These are phyloP conservation scores for Lepidochrysops patricia DNA, from an alignment of 2,888 invertebrate species.

Conservation along the genomic window DNA sequence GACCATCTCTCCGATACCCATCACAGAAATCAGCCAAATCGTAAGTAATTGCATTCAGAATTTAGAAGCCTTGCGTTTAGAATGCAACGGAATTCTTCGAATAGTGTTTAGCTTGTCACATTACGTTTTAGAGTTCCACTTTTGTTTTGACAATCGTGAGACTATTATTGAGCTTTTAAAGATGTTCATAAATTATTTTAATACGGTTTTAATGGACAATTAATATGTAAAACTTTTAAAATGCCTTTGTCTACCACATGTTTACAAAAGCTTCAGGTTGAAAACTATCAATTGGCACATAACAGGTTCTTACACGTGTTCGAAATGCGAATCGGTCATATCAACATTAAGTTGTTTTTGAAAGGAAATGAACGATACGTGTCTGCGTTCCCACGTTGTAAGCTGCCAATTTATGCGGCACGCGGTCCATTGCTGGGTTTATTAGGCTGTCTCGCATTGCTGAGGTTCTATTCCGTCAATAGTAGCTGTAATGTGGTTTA, in stretches of 20 bases:
- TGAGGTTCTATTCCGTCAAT: slow-evolving; percentile 32
- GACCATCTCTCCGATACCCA: slow-evolving; percentile 74
- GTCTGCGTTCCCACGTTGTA: slow-evolving; percentile 39
- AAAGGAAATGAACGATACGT: slow-evolving; percentile 61
- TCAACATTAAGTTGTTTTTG: slow-evolving; percentile 47
- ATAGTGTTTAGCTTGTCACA: slow-evolving; percentile 14
- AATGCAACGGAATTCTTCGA: slow-evolving; percentile 8
- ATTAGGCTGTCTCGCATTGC: slow-evolving; percentile 21
- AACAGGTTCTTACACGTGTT: slow-evolving; percentile 51
- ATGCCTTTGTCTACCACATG: not conserved
- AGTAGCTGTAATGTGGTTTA: slow-evolving; percentile 35
- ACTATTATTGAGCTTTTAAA: not conserved
- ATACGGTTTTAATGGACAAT: not conserved
- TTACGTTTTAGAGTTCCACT: slow-evolving; percentile 18
- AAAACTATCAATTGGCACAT: slow-evolving; percentile 31
- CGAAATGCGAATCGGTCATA: slow-evolving; percentile 48
- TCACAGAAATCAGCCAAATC: slow-evolving; percentile 80
- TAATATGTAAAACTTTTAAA: not conserved
- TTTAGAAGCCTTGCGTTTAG: slow-evolving; percentile 16
- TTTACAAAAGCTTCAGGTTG: slow-evolving; percentile 2
- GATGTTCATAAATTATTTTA: not conserved
- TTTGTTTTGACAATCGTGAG: slow-evolving; percentile 1
- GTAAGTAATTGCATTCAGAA: slow-evolving; percentile 60
- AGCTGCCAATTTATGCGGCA: slow-evolving; percentile 25
- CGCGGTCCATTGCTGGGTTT: slow-evolving; percentile 33